These are phyloP conservation scores for Dicranocentrus wangi DNA, from an alignment of 2,888 invertebrate species.

Conservation along the genomic window DNA sequence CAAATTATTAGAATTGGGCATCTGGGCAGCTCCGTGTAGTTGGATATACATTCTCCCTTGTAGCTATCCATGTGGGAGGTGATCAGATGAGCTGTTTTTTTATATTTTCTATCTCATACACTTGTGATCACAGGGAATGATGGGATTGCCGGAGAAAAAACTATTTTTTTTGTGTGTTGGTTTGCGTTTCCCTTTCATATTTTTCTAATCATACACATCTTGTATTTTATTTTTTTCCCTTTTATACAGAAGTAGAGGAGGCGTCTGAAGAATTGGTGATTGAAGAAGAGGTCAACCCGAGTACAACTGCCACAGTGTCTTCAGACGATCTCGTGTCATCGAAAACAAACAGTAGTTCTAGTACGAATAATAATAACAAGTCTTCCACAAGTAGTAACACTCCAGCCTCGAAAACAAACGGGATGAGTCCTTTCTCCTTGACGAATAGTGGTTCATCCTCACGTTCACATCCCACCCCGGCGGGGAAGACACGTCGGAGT, in stretches of 20 bases:
- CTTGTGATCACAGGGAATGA: background rate
- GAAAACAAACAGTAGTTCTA: slow-evolving; percentile 38
- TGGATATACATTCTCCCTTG: too few species aligned
- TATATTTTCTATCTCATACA: slow-evolving; percentile 1
- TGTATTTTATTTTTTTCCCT: slow-evolving; percentile 40
- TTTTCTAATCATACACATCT: too few species aligned
- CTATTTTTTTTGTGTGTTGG: too few species aligned
- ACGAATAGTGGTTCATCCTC: slow-evolving; percentile 27
- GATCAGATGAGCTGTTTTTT: slow-evolving; percentile 64
- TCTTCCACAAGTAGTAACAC: slow-evolving; percentile 48
- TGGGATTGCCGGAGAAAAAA: too few species aligned
- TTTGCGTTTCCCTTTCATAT: background rate
- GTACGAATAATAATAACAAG: slow-evolving; percentile 15
- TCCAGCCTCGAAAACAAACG: slow-evolving; percentile 51
- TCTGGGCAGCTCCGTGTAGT: slow-evolving; percentile 52
- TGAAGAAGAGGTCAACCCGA: slow-evolving; percentile 65
- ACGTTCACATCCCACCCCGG: slow-evolving; percentile 15
- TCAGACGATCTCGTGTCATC: slow-evolving; percentile 53
- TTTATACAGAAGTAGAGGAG: slow-evolving; percentile 68
- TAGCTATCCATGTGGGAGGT: slow-evolving; percentile 53
- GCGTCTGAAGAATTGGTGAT: slow-evolving; percentile 69
- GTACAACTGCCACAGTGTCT: slow-evolving; percentile 48
- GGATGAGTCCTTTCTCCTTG: slow-evolving; percentile 49
- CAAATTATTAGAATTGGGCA: slow-evolving; percentile 62
- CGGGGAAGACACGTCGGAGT: slow-evolving; percentile 46